Conservation (phyloP, 35 echinoderm and acorn worm genomes). For the Nesometra sesokonis region DNA sequence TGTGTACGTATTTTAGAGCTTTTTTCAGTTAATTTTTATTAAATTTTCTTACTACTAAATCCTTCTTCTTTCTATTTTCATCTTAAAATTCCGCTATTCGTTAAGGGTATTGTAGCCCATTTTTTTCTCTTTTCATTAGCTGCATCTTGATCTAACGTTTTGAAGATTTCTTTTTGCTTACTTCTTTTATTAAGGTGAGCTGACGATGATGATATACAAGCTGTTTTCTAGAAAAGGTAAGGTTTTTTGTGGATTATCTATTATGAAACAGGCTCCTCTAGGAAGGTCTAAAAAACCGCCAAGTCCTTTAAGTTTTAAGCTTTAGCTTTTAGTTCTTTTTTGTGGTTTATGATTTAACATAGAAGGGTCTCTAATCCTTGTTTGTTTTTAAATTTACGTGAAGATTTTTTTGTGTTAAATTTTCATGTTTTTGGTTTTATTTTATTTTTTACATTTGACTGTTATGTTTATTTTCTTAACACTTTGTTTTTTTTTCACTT, state of each 20-base stretch:
- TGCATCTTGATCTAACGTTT: conserved; percentile 87
- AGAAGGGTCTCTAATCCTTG: conserved; percentile 58
- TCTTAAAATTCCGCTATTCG: background rate
- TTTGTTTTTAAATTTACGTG: background rate
- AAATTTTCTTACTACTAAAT: conserved; percentile 56
- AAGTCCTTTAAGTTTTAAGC: conserved; percentile 81
- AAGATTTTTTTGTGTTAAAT: background rate
- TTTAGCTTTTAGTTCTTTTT: conserved; percentile 33
- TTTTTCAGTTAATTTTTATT: conserved; percentile 17
- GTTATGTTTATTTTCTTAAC: background rate
- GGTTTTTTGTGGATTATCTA: conserved; percentile 70
- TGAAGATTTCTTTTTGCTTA: background rate
- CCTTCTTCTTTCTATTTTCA: conserved; percentile 46
- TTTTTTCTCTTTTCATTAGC: conserved; percentile 45
- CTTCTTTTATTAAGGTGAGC: conserved; percentile 28
- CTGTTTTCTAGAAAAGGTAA: conserved; percentile 50
- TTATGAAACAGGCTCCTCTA: conserved; percentile 76
- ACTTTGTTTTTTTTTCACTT: background rate
- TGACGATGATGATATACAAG: conserved; percentile 89
- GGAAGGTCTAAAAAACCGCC: conserved; percentile 64
- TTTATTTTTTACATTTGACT: background rate
- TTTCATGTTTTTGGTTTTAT: background rate
- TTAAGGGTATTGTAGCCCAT: conserved; percentile 53
- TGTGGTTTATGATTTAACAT: conserved; percentile 32
- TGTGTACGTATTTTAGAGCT: conserved; percentile 82